These are phyloP conservation scores for Rhagophthalmus giganteus DNA, from an alignment of 2,888 invertebrate species.

Conservation along the genomic window DNA sequence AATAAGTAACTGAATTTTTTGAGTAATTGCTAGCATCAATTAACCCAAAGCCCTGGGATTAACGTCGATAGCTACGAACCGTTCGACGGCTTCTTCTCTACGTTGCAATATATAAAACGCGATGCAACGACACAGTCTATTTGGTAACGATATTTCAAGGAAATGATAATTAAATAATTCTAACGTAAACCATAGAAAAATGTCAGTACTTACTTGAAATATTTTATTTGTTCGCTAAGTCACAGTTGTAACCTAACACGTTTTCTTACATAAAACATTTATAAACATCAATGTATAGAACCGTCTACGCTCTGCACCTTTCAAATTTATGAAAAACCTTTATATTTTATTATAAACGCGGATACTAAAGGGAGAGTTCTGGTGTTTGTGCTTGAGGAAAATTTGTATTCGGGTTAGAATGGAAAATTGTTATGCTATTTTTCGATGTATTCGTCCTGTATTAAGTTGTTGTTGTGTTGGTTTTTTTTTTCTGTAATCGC, in stretches of 20 bases:
- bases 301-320: constrained; percentile 16
- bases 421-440: constrained; percentile 25
- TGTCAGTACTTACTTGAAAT: too few species aligned
- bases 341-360: constrained; percentile 21
- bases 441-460: constrained; percentile 32
- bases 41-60: background rate
- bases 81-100: background rate
- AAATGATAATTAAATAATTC: background rate
- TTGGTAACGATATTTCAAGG: background rate
- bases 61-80: constrained; percentile 1
- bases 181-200: too few species aligned
- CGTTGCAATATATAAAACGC: background rate
- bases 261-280: constrained; percentile 29
- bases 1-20: background rate
- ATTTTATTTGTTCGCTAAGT: constrained; percentile 18
- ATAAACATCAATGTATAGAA: constrained; percentile 28
- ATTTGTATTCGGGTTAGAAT: constrained; percentile 15
- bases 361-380: constrained; percentile 27
- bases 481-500: too few species aligned
- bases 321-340: constrained; percentile 12
- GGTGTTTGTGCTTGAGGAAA: constrained; percentile 16
- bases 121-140: background rate
- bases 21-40: background rate
- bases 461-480: too few species aligned
- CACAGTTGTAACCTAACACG: constrained; percentile 26